Evolutionary conservation across 1,140 invertebrate species (phyloP).

Genomic region (Aphaenogaster rudis): DNA sequence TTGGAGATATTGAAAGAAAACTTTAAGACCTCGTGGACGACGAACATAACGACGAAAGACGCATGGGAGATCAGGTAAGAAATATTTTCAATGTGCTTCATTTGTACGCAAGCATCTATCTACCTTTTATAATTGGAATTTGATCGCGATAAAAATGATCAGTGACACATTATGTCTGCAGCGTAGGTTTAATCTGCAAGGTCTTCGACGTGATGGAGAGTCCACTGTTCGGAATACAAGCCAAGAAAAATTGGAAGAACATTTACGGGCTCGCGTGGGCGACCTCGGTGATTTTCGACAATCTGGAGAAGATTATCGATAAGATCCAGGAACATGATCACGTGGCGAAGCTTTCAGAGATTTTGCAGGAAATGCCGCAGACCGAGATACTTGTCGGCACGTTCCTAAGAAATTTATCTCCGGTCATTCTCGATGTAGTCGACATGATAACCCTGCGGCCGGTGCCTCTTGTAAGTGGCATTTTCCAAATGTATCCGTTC

Average conservation of each 20-base stretch:
- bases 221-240: constrained; percentile 78
- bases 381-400: constrained; percentile 76
- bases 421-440: constrained; percentile 77
- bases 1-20: constrained; percentile 70
- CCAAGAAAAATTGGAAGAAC: constrained; percentile 72
- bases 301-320: constrained; percentile 79
- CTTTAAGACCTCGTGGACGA: constrained; percentile 77
- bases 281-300: constrained; percentile 76
- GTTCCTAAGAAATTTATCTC: constrained; percentile 77
- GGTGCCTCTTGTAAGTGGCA: constrained; percentile 75
- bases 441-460: constrained; percentile 80
- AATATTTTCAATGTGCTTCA: not conserved
- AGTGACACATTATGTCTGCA: constrained; percentile 75
- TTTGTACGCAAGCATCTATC: not conserved
- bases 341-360: constrained; percentile 62
- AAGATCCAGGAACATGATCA: constrained; percentile 76
- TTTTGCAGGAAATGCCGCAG: constrained; percentile 78
- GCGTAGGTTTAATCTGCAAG: constrained; percentile 83
- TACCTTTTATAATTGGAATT: not conserved
- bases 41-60: constrained; percentile 68
- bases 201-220: constrained; percentile 80
- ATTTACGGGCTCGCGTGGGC: constrained; percentile 79
- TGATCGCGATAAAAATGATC: not conserved
- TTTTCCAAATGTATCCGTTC: not conserved
- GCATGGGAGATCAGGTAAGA: constrained; percentile 81